These are phyloP conservation scores for Lagodon rhomboides DNA, from an alignment of 2,797 vertebrate species.

Conservation along the genomic window DNA sequence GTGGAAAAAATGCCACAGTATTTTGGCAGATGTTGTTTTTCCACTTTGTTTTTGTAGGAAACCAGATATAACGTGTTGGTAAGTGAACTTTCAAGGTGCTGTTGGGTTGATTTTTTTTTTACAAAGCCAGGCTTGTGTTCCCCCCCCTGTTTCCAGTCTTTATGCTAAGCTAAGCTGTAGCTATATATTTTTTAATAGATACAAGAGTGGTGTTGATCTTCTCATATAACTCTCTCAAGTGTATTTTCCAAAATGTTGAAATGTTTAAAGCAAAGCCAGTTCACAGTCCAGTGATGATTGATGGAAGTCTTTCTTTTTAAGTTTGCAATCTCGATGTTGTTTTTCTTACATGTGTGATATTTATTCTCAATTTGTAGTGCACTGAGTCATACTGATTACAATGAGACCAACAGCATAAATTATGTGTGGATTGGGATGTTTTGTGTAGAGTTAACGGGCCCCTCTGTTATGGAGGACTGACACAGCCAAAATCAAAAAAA, in stretches of 20 bases:
- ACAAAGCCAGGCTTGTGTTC: not conserved
- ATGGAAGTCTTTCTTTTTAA: slow-evolving; percentile 10
- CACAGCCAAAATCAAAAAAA: too few relatives aligned
- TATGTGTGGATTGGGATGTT: slow-evolving; percentile 10
- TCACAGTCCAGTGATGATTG: slow-evolving; percentile 10
- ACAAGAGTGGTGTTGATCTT: not conserved
- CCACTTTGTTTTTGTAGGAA: not conserved
- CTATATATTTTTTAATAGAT: slow-evolving; percentile 5
- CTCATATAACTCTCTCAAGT: not conserved
- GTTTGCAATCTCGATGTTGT: slow-evolving; percentile 10
- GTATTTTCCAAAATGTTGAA: slow-evolving; percentile 8
- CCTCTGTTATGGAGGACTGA: slow-evolving; percentile 19
- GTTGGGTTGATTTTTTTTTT: not conserved
- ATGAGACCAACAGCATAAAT: slow-evolving; percentile 40
- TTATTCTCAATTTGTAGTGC: slow-evolving; percentile 66
- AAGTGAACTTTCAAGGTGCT: not conserved
- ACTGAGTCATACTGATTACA: slow-evolving; percentile 59
- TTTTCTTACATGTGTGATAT: slow-evolving; percentile 44
- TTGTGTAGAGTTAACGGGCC: slow-evolving; percentile 4
- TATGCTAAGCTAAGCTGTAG: slow-evolving; percentile 5
- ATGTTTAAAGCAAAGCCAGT: slow-evolving; percentile 11
- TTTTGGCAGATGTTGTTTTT: not conserved
- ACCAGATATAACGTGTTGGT: not conserved
- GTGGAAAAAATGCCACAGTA: not conserved
- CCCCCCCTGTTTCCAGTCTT: not conserved